These are phyloP conservation scores for Anguilla japonica DNA, from an alignment of 2,113 vertebrate species.

Conservation along the genomic window DNA sequence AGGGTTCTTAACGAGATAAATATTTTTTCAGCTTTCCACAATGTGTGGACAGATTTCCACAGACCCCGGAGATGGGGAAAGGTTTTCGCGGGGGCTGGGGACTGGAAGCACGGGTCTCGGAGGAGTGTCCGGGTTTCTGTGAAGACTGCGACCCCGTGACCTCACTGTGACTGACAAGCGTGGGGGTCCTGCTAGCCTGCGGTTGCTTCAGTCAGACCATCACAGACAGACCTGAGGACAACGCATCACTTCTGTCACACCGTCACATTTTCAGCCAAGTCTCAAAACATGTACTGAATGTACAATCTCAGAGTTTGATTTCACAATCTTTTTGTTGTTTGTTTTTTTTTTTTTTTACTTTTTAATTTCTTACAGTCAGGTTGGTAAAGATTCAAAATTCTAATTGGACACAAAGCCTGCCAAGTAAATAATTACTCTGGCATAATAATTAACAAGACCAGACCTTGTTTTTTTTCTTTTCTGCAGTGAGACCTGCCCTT, in stretches of 20 bases:
- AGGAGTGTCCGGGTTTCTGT: constrained; percentile 20
- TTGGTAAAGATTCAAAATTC: constrained; percentile 35
- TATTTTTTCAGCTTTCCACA: constrained; percentile 52
- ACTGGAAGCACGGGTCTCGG: not conserved
- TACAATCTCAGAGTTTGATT: not conserved
- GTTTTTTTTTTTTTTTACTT: not conserved
- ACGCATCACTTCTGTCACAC: not conserved
- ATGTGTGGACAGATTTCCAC: constrained; percentile 39
- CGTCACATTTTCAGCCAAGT: not conserved
- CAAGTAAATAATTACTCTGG: constrained; percentile 28
- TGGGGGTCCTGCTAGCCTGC: not conserved
- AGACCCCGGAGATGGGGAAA: constrained; percentile 28
- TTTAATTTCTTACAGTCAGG: constrained; percentile 14
- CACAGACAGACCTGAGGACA: not conserved
- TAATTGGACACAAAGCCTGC: constrained; percentile 30
- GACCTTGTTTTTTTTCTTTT: constrained; percentile 27
- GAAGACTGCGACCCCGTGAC: not conserved
- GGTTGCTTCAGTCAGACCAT: not conserved
- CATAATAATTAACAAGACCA: constrained; percentile 36
- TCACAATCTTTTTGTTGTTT: not conserved
- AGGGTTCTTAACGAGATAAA: constrained; percentile 43
- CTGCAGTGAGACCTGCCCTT: constrained; percentile 29
- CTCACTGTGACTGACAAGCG: constrained; percentile 12
- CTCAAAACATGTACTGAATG: not conserved
- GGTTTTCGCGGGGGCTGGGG: constrained; percentile 31